Evolutionary conservation across 2,797 vertebrate genomes (phyloP).

Genomic region (Chelidonichthys spinosus): DNA sequence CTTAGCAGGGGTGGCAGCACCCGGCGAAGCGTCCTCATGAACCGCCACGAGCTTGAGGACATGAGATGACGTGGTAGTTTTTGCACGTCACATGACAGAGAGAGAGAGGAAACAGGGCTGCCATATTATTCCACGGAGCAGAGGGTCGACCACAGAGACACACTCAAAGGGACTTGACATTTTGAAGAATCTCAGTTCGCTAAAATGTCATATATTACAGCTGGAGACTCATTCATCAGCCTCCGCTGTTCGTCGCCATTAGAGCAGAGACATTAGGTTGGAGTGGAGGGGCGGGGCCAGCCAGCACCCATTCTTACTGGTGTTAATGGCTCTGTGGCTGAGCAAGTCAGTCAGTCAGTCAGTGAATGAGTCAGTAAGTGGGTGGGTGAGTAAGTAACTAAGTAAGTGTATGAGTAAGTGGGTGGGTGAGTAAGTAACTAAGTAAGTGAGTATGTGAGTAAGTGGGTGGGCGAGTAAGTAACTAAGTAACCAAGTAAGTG

Average conservation of each 20-base stretch:
- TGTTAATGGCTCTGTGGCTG: no score
- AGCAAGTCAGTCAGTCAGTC: no score
- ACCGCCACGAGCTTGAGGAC: slow-evolving; percentile 1
- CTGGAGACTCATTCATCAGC: slow-evolving; percentile 53
- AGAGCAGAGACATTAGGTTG: slow-evolving; percentile 33
- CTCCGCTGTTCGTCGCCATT: slow-evolving; percentile 54
- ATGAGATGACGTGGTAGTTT: slow-evolving; percentile 37
- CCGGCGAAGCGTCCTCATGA: slow-evolving; percentile 48
- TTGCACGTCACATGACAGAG: slow-evolving; percentile 37
- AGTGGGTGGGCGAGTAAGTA: no score
- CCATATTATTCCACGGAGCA: slow-evolving; percentile 44
- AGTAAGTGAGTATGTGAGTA: no score
- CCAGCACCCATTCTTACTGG: no score
- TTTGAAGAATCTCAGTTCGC: slow-evolving; percentile 51
- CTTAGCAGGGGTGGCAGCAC: slow-evolving; percentile 33
- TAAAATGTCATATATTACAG: slow-evolving; percentile 67
- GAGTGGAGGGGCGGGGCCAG: slow-evolving; percentile 6
- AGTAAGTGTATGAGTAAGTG: no score
- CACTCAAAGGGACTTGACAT: slow-evolving; percentile 65
- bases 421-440: no score
- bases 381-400: no score
- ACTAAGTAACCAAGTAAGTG: no score
- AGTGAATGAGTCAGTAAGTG: no score
- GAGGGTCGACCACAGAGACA: slow-evolving; percentile 50
- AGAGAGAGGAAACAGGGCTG: slow-evolving; percentile 15